Percentiles rank a stretch among this genome's conserved stretches.
Conservation (phyloP, 2,797 vertebrate genomes). For the Orestias chungarensis region DNA sequence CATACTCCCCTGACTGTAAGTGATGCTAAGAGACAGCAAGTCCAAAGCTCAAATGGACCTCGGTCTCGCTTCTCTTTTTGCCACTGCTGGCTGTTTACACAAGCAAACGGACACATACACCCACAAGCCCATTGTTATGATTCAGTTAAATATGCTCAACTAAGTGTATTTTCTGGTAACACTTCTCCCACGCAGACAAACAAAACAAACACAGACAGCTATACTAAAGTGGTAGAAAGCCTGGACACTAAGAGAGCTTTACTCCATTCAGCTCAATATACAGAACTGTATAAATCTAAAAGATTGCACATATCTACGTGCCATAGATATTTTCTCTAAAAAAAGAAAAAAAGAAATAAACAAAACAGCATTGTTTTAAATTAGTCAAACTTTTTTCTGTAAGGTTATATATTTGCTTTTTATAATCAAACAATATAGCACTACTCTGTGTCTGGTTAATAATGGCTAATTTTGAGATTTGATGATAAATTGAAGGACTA, state of each 20-base stretch:
- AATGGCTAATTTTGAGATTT: background rate
- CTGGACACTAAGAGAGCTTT: constrained; percentile 48
- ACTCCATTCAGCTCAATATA: constrained; percentile 60
- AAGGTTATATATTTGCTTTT: constrained; percentile 36
- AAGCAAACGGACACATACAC: constrained; percentile 27
- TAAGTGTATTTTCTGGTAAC: constrained; percentile 60
- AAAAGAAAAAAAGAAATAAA: too few species aligned
- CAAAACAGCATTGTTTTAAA: constrained; percentile 37
- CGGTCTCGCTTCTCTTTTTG: constrained; percentile 33
- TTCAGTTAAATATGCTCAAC: constrained; percentile 61
- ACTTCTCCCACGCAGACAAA: constrained; percentile 51
- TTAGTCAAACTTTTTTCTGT: constrained; percentile 49
- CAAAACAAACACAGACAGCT: constrained; percentile 44
- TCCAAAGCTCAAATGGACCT: constrained; percentile 31
- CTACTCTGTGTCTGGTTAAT: background rate
- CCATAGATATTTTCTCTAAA: constrained; percentile 9
- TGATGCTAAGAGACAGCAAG: constrained; percentile 31
- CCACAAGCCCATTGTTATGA: constrained; percentile 48
- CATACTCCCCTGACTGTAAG: background rate
- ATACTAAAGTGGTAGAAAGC: constrained; percentile 34
- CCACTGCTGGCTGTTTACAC: constrained; percentile 27
- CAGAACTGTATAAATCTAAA: constrained; percentile 15
- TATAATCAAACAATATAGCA: background rate
- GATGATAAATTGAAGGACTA: background rate
- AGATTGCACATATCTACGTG: background rate